phyloP scores from a whole-genome alignment of 2,888 invertebrate species.

The Drosophila pegasa region DNA sequence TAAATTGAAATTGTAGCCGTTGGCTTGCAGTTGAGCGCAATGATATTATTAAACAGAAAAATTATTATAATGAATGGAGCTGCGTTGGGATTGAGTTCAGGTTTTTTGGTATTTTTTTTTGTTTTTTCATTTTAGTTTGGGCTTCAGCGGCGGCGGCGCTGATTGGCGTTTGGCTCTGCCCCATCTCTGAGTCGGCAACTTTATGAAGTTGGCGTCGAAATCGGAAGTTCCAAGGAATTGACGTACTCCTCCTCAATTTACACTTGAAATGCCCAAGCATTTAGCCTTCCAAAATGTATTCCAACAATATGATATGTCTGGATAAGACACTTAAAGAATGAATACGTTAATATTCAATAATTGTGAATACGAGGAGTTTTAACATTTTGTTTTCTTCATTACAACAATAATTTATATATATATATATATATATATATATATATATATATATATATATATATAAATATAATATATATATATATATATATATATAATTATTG shows the following conservation, averaged over 20 bases:
- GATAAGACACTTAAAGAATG: too few relatives aligned
- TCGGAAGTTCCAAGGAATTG: slow-evolving; percentile 1
- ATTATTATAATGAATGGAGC: slow-evolving; percentile 78
- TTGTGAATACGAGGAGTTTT: too few relatives aligned
- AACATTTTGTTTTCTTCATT: too few relatives aligned
- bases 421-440: too few relatives aligned
- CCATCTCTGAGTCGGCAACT: slow-evolving; percentile 9
- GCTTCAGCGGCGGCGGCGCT: not conserved
- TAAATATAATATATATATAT: too few relatives aligned
- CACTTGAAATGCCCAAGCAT: not conserved
- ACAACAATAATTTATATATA: too few relatives aligned
- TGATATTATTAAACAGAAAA: slow-evolving; percentile 79
- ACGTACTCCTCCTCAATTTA: not conserved
- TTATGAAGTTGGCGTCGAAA: not conserved
- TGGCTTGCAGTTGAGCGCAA: slow-evolving; percentile 77
- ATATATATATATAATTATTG: too few relatives aligned
- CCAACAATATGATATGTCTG: too few relatives aligned
- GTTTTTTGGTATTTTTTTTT: slow-evolving; percentile 19
- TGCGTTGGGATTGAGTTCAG: slow-evolving; percentile 45
- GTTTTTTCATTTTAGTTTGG: slow-evolving; percentile 11
- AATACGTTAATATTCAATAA: too few relatives aligned
- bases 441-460: too few relatives aligned
- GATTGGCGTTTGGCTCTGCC: not conserved
- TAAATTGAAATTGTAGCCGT: slow-evolving; percentile 76
- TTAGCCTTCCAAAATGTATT: not conserved